A percentile compares a stretch with the other conserved stretches of the same genome.
phyloP scores from a whole-genome alignment of 2,888 invertebrate species.

The Villa cingulata region DNA sequence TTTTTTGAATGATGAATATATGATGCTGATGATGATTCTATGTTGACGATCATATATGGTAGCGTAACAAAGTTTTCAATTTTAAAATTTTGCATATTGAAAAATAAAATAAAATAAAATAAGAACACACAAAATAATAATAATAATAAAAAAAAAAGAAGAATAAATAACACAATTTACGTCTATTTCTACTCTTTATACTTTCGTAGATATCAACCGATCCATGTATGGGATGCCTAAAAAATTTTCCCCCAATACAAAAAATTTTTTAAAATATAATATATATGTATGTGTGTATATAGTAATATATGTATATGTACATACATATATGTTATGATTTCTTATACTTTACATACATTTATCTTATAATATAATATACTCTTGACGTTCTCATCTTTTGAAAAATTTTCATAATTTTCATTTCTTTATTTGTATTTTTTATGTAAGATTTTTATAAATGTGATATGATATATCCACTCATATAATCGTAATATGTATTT shows the following conservation, averaged over 20 bases:
- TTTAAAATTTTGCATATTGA: constrained; percentile 11
- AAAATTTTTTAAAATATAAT: neutral
- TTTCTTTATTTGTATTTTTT: too few species aligned
- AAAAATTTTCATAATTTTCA: neutral
- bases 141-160: too few species aligned
- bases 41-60: constrained; percentile 15
- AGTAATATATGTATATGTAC: neutral
- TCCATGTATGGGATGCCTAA: constrained; percentile 15
- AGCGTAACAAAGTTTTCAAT: constrained; percentile 6
- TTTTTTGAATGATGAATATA: neutral
- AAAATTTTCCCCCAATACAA: constrained; percentile 6
- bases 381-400: too few species aligned
- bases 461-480: too few species aligned
- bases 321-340: neutral
- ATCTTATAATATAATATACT: neutral
- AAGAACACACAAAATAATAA: too few species aligned
- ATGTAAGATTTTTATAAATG: too few species aligned
- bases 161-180: too few species aligned
- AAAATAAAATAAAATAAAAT: too few species aligned
- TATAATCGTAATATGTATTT: too few species aligned
- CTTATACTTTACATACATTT: too few species aligned
- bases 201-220: neutral
- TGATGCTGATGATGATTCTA: too few species aligned
- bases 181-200: constrained; percentile 1
- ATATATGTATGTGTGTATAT: too few species aligned